Percentiles rank a stretch among this genome's conserved stretches.
phyloP scores from a whole-genome alignment of 2,888 invertebrate species.

The Sminthurinus aureus region DNA sequence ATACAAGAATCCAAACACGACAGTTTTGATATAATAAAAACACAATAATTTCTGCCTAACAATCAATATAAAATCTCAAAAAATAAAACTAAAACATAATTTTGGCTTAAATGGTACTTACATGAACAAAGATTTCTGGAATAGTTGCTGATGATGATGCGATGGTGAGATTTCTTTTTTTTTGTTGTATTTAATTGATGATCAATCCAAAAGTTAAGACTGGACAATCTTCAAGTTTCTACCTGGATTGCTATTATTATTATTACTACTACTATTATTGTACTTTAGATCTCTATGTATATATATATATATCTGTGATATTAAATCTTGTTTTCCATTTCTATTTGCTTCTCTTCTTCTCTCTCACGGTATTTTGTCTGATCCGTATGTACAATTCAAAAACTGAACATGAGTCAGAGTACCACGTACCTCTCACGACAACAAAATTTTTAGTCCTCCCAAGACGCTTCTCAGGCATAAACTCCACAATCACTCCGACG shows the following conservation, averaged over 20 bases:
- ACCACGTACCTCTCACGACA: conserved; percentile 25
- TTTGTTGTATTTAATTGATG: background rate
- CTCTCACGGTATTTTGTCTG: background rate
- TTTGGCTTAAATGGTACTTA: background rate
- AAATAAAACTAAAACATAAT: background rate
- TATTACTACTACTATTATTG: background rate
- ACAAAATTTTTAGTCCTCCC: conserved; percentile 29
- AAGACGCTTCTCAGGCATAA: conserved; percentile 39
- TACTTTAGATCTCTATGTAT: too few relatives aligned
- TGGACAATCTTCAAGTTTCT: background rate
- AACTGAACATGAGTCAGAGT: background rate
- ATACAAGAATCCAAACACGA: too few relatives aligned
- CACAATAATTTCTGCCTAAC: background rate
- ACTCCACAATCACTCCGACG: conserved; percentile 30
- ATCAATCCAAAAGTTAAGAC: background rate
- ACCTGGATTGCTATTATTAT: too few relatives aligned
- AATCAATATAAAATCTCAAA: background rate
- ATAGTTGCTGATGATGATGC: background rate
- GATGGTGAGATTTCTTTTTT: background rate
- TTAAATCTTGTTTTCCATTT: too few relatives aligned
- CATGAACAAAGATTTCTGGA: background rate
- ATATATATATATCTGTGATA: too few relatives aligned
- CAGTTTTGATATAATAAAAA: background rate
- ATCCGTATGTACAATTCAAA: background rate
- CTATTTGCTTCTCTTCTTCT: background rate